Percentiles rank a stretch among this genome's conserved stretches.
phyloP scores from a whole-genome alignment of 1,140 invertebrate genomes.

The Zaprionus vittiger region DNA sequence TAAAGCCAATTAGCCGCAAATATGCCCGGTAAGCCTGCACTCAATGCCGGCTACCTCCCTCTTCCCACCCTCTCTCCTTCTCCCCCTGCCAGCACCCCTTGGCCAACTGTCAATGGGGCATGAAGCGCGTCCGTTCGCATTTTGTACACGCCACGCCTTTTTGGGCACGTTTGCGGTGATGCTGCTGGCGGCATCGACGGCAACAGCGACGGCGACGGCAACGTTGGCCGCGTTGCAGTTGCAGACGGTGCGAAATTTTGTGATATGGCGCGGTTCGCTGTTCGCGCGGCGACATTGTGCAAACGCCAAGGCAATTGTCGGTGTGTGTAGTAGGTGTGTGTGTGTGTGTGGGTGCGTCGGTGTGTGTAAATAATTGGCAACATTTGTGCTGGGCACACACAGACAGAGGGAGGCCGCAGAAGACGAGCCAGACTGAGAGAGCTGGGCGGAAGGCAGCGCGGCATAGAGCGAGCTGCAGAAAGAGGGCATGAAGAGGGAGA shows the following conservation, averaged over 20 bases:
- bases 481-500: background rate
- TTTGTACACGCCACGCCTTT: conserved; percentile 56
- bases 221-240: background rate
- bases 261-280: conserved; percentile 58
- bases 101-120: conserved; percentile 64
- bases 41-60: background rate
- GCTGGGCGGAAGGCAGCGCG: background rate
- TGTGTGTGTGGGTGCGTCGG: conserved; percentile 19
- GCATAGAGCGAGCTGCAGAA: background rate
- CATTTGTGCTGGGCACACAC: conserved; percentile 61
- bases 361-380: conserved; percentile 74
- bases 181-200: conserved; percentile 12
- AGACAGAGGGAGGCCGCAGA: conserved; percentile 36
- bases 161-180: conserved; percentile 66
- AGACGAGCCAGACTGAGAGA: background rate
- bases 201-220: conserved; percentile 14
- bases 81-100: background rate
- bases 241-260: conserved; percentile 67
- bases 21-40: conserved; percentile 71
- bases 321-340: conserved; percentile 22
- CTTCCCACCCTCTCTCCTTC: background rate
- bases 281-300: conserved; percentile 45
- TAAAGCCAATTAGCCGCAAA: conserved; percentile 82
- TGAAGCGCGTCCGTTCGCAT: conserved; percentile 75
- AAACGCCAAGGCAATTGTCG: conserved; percentile 43